Percentiles rank a stretch among this genome's conserved stretches.
Conservation (phyloP, 2,797 vertebrate genomes). For the Sternotherus odoratus region DNA sequence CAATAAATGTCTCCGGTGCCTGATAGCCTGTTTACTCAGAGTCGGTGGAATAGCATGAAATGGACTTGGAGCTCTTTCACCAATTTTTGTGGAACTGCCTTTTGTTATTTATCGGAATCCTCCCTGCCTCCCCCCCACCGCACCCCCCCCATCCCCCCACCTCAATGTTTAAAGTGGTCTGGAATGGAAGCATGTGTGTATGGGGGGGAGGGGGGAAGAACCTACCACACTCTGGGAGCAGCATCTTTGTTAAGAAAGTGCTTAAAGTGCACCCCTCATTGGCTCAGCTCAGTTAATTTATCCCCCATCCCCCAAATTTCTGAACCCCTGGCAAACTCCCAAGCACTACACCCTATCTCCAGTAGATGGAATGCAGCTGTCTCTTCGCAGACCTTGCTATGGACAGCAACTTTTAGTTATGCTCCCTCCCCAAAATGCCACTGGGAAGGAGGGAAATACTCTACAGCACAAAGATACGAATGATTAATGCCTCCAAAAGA, state of each 20-base stretch:
- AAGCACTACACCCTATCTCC: not conserved
- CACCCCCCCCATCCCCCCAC: not conserved
- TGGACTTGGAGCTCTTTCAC: not conserved
- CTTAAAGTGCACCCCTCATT: too few relatives aligned
- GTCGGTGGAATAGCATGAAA: conserved; percentile 24
- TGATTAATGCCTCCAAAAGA: not conserved
- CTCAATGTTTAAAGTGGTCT: not conserved
- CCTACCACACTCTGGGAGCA: too few relatives aligned
- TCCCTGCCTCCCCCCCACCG: not conserved
- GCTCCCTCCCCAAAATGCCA: not conserved
- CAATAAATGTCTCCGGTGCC: not conserved
- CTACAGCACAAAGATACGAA: not conserved
- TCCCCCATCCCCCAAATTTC: too few relatives aligned
- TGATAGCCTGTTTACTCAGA: not conserved
- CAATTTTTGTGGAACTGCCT: not conserved
- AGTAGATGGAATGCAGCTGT: not conserved
- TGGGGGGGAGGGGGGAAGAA: too few relatives aligned
- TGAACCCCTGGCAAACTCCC: too few relatives aligned
- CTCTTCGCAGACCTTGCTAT: not conserved
- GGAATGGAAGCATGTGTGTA: not conserved
- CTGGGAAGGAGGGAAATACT: conserved; percentile 13
- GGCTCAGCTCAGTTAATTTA: too few relatives aligned
- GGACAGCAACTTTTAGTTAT: not conserved
- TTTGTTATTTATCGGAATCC: not conserved
- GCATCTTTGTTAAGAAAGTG: too few relatives aligned